Evolutionary conservation across 2,797 vertebrate species (phyloP).

Genomic region (Neopelma chrysocephalum): DNA sequence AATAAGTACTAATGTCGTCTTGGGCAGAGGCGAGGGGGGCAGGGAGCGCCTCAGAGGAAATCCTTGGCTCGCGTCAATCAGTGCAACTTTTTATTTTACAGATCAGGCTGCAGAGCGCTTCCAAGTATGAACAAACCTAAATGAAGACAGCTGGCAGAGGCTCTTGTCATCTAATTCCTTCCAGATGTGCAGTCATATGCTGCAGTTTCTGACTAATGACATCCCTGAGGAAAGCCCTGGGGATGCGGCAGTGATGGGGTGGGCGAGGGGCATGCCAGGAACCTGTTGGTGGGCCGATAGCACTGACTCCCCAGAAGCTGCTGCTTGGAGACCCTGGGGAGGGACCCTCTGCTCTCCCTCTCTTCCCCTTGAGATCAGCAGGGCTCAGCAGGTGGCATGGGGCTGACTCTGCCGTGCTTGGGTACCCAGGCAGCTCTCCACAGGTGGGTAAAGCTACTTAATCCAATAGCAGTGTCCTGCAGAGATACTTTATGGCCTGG

Average conservation of each 20-base stretch:
- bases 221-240: conserved; percentile 39
- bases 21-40: neutral
- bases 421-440: neutral
- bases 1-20: neutral
- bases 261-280: neutral
- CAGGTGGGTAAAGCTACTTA: neutral
- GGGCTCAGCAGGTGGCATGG: accelerated
- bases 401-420: neutral
- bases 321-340: neutral
- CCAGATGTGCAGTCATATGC: conserved; percentile 64
- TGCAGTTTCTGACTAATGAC: conserved; percentile 51
- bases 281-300: conserved; percentile 17
- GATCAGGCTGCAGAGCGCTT: conserved; percentile 31
- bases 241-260: neutral
- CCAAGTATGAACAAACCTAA: conserved; percentile 68
- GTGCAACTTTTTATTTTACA: conserved; percentile 58
- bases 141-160: conserved; percentile 63
- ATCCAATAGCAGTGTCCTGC: neutral
- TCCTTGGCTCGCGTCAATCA: conserved; percentile 52
- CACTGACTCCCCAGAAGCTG: neutral
- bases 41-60: conserved; percentile 42
- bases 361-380: neutral
- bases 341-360: neutral
- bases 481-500: neutral
- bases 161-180: conserved; percentile 61